Conservation (phyloP, 2,797 vertebrate species). For the Nannoperca australis region DNA sequence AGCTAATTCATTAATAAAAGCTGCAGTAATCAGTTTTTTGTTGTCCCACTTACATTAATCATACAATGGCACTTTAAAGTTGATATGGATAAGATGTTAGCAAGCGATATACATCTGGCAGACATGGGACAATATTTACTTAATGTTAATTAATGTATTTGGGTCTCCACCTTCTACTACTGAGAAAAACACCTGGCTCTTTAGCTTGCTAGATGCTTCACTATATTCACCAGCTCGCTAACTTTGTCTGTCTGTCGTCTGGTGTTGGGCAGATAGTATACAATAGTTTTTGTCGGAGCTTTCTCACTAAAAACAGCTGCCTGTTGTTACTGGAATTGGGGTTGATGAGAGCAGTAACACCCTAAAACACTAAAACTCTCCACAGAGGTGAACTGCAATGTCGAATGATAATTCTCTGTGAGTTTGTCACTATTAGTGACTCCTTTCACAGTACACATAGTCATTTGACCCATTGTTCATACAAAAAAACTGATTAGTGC, state of each 20-base stretch:
- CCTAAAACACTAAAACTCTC: not conserved
- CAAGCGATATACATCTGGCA: not conserved
- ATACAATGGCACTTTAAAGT: not conserved
- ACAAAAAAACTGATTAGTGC: not conserved
- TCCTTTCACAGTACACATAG: not conserved
- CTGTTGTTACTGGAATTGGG: not conserved
- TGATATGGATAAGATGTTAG: not conserved
- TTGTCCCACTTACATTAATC: not conserved
- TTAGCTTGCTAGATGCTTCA: not conserved
- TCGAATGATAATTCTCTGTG: not conserved
- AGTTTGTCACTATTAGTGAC: not conserved
- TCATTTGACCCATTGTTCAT: not conserved
- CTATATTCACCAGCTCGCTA: not conserved
- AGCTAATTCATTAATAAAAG: conserved; percentile 4
- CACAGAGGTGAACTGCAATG: not conserved
- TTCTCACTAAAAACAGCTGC: not conserved
- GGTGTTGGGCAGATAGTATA: not conserved
- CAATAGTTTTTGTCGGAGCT: not conserved
- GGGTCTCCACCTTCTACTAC: not conserved
- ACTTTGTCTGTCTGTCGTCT: not conserved
- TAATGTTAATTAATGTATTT: not conserved
- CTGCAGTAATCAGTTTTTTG: not conserved
- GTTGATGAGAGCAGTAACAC: not conserved
- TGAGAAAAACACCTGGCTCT: not conserved
- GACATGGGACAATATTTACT: not conserved